Base-by-base conservation (phyloP, 1,140 invertebrate species). In the Drosophila varians region DNA sequence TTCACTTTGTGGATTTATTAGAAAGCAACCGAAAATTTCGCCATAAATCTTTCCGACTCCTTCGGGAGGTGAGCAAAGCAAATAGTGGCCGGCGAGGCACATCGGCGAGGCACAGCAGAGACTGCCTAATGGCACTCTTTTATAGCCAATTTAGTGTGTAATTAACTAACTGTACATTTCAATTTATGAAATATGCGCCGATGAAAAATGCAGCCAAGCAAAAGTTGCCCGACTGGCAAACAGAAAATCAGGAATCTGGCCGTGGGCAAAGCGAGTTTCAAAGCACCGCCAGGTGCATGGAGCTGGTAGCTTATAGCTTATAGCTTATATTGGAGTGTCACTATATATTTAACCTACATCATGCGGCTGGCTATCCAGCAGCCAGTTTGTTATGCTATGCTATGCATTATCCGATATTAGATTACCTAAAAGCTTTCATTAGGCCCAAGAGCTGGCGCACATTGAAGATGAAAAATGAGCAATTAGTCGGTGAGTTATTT, bases 111-210 rank as follows among this genome's bases (percentile, higher is more conserved):
- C 36, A 16, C 36, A 38, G 36, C n/a, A 5, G 9, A 16, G 34
- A 21, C 38, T 40, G 69, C 60, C 73, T 71, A 83, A 83, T 83
- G 75, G 65, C 71, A 55, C 80, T 72, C 65, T 84, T 79, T 86
- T 79, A 60, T 61, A 68, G 65, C 56, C 66, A 84, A 84, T 83
- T 73, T 80, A 86, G 82, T 60, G 80, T 86, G 80, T 84, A 84
- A 86, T 84, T 84, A 84, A 84, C 80, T 84, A 84, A 84, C 79
- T 84, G 79, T 84, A 86, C 75, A 86, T 84, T 86, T 84, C 79
- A 86, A 84, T 84, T 86, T 84, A 86, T 79, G 75, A 86, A 84
- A 72, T 79, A 84, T 83, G 78, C 53, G 70, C 77, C 38, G 16
- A 23, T 34, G 46, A 69, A 75, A 38, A 70, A 51, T 36, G 46